Evolutionary conservation across 1,140 invertebrate genomes (phyloP).

Genomic region (Coptotermes formosanus): DNA sequence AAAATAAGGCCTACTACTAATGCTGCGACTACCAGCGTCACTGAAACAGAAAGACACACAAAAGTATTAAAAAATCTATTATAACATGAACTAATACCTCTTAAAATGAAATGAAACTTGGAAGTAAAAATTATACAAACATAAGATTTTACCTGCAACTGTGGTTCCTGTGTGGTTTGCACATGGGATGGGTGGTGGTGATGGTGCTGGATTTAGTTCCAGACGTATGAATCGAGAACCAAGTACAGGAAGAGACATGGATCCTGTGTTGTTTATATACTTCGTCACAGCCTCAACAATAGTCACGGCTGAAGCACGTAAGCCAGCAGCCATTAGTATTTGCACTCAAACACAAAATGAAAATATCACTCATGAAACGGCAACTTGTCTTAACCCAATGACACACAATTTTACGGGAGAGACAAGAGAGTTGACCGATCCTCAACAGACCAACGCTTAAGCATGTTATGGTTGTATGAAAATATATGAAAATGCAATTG

Average conservation of each 20-base stretch:
- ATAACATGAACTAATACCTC: background rate
- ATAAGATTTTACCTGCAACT: background rate
- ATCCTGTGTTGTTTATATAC: background rate
- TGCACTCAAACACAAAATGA: no score
- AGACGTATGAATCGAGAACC: background rate
- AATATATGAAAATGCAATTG: no score
- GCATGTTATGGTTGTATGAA: no score
- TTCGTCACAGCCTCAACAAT: background rate
- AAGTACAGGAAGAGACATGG: background rate
- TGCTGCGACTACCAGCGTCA: background rate
- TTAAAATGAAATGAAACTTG: background rate
- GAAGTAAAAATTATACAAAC: no score
- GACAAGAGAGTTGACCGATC: no score
- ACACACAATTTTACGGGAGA: no score
- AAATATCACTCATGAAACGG: no score
- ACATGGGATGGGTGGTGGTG: background rate
- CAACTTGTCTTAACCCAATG: no score
- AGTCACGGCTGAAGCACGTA: background rate
- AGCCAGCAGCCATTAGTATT: background rate
- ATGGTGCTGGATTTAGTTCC: background rate
- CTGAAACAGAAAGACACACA: constrained; percentile 4
- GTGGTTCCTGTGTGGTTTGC: background rate
- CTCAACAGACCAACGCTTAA: no score
- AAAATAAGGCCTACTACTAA: background rate
- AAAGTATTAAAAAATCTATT: background rate